Percentiles rank a stretch among this genome's conserved stretches.
phyloP scores from a whole-genome alignment of 2,888 invertebrate genomes.

The Syritta pipiens region DNA sequence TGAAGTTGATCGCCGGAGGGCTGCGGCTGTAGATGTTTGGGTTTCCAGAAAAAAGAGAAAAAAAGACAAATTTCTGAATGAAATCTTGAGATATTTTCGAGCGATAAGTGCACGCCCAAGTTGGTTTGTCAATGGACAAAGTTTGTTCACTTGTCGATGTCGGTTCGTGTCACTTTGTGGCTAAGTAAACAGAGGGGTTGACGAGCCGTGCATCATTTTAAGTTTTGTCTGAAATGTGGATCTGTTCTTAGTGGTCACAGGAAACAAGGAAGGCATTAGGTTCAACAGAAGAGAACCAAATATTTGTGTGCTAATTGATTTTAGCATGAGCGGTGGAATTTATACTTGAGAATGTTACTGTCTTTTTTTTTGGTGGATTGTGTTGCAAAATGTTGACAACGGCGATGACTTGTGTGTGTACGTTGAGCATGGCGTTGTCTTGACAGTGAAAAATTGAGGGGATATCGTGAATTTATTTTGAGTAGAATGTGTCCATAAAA shows the following conservation, averaged over 20 bases:
- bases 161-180: conserved; percentile 10
- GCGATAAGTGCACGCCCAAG: neutral
- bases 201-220: conserved; percentile 6
- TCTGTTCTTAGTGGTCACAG: too few species aligned
- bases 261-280: too few species aligned
- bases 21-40: too few species aligned
- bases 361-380: neutral
- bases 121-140: neutral
- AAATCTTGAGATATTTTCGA: conserved; percentile 10
- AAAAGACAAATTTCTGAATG: conserved; percentile 6
- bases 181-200: conserved; percentile 22
- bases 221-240: neutral
- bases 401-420: too few species aligned
- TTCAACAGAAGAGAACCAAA: conserved; percentile 1
- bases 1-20: conserved; percentile 14
- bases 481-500: too few species aligned
- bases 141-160: neutral
- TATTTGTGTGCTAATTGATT: conserved; percentile 35
- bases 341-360: neutral
- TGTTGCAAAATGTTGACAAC: neutral
- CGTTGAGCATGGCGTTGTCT: too few species aligned
- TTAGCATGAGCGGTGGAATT: neutral
- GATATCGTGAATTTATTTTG: too few species aligned
- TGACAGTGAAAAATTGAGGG: too few species aligned
- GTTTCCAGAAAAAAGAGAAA: neutral